Evolutionary conservation across 2,888 invertebrate species (phyloP).

Genomic region (Cantharis lateralis): DNA sequence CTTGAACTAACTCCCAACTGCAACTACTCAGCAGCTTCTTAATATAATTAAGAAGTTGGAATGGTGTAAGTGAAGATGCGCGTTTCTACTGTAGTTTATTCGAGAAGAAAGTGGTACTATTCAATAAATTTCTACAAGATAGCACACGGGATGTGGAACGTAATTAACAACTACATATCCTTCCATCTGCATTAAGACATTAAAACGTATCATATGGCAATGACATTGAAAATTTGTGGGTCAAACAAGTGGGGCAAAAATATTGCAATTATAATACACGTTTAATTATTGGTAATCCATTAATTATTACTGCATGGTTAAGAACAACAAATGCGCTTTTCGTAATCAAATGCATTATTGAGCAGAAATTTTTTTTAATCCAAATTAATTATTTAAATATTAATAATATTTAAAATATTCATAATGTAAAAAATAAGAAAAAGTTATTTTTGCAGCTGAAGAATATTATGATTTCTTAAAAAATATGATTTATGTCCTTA

Average conservation of each 20-base stretch:
- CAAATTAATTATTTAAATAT: too few relatives aligned
- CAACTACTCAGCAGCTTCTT: not conserved
- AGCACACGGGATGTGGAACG: not conserved
- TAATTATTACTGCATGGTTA: not conserved
- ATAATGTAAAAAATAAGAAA: too few relatives aligned
- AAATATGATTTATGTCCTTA: too few relatives aligned
- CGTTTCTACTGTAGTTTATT: not conserved
- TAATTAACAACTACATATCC: not conserved
- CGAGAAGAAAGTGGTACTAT: not conserved
- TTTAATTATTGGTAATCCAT: not conserved
- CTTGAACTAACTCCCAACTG: not conserved
- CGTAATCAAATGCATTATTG: not conserved
- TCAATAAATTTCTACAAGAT: not conserved
- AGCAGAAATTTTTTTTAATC: not conserved
- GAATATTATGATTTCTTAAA: too few relatives aligned
- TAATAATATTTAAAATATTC: too few relatives aligned
- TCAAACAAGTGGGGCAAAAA: conserved; percentile 46
- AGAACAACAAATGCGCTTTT: not conserved
- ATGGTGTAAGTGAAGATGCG: not conserved
- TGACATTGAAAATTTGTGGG: conserved; percentile 48
- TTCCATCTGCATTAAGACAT: not conserved
- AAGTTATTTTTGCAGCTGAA: too few relatives aligned
- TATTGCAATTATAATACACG: conserved; percentile 37
- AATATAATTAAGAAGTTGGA: not conserved
- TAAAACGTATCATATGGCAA: conserved; percentile 41